Percentiles rank a stretch among this genome's conserved stretches.
Evolutionary conservation across 1,140 invertebrate species (phyloP).

Genomic region (Penaeus japonicus): DNA sequence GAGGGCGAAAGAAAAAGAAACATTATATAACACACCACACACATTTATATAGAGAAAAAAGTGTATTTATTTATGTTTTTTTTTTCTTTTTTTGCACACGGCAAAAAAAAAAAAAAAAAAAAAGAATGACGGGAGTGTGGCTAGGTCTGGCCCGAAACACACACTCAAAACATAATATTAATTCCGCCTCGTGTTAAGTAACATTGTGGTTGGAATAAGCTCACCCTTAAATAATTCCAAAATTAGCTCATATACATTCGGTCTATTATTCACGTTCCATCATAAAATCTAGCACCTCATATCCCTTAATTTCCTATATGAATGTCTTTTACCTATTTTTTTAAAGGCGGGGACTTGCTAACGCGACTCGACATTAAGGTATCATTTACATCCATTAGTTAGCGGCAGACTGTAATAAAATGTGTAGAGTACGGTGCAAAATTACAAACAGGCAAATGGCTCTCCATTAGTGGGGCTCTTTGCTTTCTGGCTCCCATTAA

Average conservation of each 20-base stretch:
- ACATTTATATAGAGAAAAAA: too few relatives aligned
- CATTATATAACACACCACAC: too few relatives aligned
- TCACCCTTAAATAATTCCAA: not conserved
- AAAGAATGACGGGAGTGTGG: too few relatives aligned
- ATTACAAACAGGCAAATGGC: conserved; percentile 54
- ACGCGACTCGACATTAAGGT: conserved; percentile 32
- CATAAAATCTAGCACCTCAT: not conserved
- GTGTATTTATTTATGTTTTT: too few relatives aligned
- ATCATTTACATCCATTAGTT: conserved; percentile 54
- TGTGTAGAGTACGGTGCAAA: conserved; percentile 42
- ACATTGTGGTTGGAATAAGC: not conserved
- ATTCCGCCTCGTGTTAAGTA: not conserved
- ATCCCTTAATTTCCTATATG: conserved; percentile 33
- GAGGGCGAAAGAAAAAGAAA: not conserved
- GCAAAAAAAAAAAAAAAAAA: too few relatives aligned
- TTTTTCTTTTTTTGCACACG: too few relatives aligned
- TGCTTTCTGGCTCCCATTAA: conserved; percentile 47
- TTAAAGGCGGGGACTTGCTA: conserved; percentile 30
- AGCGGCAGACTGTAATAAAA: conserved; percentile 49
- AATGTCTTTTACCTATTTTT: conserved; percentile 44
- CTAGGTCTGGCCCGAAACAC: too few relatives aligned
- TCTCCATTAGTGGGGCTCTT: conserved; percentile 51
- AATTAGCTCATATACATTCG: not conserved
- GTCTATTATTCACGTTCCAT: not conserved
- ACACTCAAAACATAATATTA: too few relatives aligned